phyloP scores from a whole-genome alignment of 2,113 vertebrate genomes.

The Propithecus coquereli region DNA sequence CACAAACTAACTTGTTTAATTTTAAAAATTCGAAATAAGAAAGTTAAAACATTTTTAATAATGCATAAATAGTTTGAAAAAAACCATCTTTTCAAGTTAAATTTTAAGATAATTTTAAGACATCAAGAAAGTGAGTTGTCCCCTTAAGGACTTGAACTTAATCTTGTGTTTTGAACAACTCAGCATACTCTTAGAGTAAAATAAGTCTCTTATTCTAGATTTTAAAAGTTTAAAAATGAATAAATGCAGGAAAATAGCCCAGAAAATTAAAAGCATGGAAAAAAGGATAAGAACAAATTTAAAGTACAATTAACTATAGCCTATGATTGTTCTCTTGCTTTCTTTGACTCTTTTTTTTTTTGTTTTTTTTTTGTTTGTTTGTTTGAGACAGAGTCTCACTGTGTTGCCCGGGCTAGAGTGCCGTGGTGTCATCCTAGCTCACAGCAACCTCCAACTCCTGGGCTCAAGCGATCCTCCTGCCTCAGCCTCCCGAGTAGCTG shows the following conservation, averaged over 20 bases:
- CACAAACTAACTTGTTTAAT: not conserved
- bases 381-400: too few species aligned
- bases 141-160: slow-evolving; percentile 6
- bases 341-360: not conserved
- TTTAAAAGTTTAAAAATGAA: slow-evolving; percentile 30
- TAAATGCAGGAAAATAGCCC: not conserved
- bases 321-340: not conserved
- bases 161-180: not conserved
- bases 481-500: too few species aligned
- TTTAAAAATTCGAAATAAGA: slow-evolving; percentile 9
- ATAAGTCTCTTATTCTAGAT: not conserved
- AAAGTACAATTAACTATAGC: not conserved
- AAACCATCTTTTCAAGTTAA: slow-evolving; percentile 13
- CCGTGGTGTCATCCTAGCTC: too few species aligned
- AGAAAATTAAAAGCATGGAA: not conserved
- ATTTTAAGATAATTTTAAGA: slow-evolving; percentile 43
- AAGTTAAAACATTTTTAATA: not conserved
- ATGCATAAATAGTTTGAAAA: not conserved
- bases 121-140: slow-evolving; percentile 9
- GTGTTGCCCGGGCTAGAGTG: too few species aligned
- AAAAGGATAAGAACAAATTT: not conserved
- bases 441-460: too few species aligned
- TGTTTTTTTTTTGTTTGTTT: too few species aligned
- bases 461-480: too few species aligned
- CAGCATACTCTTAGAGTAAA: not conserved